Evolutionary conservation across 2,888 invertebrate species (phyloP).

Genomic region (Xiphydria camelus): DNA sequence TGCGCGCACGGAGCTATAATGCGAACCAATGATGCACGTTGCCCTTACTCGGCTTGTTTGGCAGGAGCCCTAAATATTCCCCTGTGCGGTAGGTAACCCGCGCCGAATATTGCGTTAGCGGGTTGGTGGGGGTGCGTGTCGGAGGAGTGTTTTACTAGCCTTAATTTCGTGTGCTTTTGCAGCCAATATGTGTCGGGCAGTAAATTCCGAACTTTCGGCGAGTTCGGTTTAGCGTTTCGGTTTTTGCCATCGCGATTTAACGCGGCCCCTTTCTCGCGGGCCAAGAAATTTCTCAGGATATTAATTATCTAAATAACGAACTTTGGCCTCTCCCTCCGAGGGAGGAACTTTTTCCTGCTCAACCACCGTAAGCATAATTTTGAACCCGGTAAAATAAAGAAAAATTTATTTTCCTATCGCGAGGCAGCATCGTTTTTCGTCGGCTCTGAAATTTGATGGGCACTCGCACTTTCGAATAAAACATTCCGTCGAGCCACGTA

Average conservation of each 20-base stretch:
- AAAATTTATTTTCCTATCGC: too few relatives aligned
- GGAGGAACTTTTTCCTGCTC: too few relatives aligned
- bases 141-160: slow-evolving; percentile 55
- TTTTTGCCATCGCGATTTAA: slow-evolving; percentile 41
- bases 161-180: slow-evolving; percentile 54
- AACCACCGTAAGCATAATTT: too few relatives aligned
- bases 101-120: slow-evolving; percentile 1
- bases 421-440: too few relatives aligned
- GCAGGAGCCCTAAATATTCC: slow-evolving; percentile 1
- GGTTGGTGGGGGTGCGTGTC: slow-evolving; percentile 34
- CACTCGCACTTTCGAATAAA: too few relatives aligned
- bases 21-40: too few relatives aligned
- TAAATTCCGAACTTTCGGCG: slow-evolving; percentile 52
- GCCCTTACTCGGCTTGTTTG: too few relatives aligned
- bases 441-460: too few relatives aligned
- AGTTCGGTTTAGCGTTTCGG: slow-evolving; percentile 30
- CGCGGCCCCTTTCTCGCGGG: slow-evolving; percentile 20
- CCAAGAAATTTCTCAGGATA: slow-evolving; percentile 30
- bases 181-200: slow-evolving; percentile 56
- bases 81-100: not conserved
- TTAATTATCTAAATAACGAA: slow-evolving; percentile 45
- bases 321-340: not conserved
- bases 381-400: too few relatives aligned
- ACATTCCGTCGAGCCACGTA: too few relatives aligned
- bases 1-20: too few relatives aligned